phyloP scores from a whole-genome alignment of 2,888 invertebrate genomes.

The Xestia rhomboidea region DNA sequence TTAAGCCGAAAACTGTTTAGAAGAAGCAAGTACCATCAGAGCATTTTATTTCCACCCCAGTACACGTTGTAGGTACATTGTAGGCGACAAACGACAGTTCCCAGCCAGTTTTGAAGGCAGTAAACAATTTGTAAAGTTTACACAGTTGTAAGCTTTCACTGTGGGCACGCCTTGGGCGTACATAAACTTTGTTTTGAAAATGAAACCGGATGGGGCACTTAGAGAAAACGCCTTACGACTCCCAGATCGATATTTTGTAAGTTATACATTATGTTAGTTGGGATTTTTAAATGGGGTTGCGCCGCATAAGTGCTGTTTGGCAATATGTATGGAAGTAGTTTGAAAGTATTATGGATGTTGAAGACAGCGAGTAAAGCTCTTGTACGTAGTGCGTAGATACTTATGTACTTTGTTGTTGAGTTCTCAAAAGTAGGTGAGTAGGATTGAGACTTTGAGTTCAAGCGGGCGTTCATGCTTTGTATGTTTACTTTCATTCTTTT shows the following conservation, averaged over 20 bases:
- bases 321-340: slow-evolving; percentile 27
- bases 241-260: slow-evolving; percentile 68
- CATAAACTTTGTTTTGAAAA: slow-evolving; percentile 68
- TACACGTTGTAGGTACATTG: slow-evolving; percentile 61
- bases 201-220: slow-evolving; percentile 69
- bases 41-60: slow-evolving; percentile 60
- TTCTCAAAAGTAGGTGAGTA: background rate
- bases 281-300: slow-evolving; percentile 35
- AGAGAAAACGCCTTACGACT: slow-evolving; percentile 66
- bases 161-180: slow-evolving; percentile 59
- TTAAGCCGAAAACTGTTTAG: slow-evolving; percentile 46
- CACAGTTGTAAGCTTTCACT: slow-evolving; percentile 70
- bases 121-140: slow-evolving; percentile 71
- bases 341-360: slow-evolving; percentile 39
- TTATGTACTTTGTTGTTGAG: slow-evolving; percentile 2
- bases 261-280: slow-evolving; percentile 49
- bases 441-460: background rate
- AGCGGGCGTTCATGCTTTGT: background rate
- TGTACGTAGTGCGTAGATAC: slow-evolving; percentile 6
- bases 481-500: background rate
- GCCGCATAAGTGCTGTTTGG: slow-evolving; percentile 44
- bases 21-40: slow-evolving; percentile 30
- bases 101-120: slow-evolving; percentile 68
- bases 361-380: slow-evolving; percentile 15
- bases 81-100: slow-evolving; percentile 69